Evolutionary conservation across 2,113 vertebrate genomes (phyloP), one percentile per base, ranked within the genome.

Genomic region (Apistogramma diplotaenia): DNA sequence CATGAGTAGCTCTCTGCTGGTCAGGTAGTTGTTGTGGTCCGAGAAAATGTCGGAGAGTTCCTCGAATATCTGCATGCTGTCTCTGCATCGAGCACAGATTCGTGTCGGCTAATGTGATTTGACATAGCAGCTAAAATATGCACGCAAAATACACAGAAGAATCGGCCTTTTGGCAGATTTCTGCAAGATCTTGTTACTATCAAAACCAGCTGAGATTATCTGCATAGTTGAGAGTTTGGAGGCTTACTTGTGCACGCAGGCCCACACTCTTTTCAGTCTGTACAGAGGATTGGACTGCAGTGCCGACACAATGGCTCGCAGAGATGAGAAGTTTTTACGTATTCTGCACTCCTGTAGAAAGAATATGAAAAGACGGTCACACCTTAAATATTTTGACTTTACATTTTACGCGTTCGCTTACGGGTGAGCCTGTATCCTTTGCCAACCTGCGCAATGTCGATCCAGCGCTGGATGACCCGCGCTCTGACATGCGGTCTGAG

Each of bases 11-110:
- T 98, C 96, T 79, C 98, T 95, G 70, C 96, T 98, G 78, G 97
- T 98, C 94, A 99, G 83, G 55, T 98, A 97, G 93, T 98, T 99
- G 92, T 98, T 96, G 18, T 97, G 96, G 79, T 98, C 97, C 0
- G 98, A 99, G 94, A 99, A 99, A 88, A 98, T 98, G 83, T 96
- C 97, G 0, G 97, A 98, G 74, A 99, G 95, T 74, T 99, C 98
- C 93, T 99, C 97, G 4, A 98, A 98, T 59, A 96, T 95, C 92
- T 96, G 93, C 94, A 96, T 96, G 74, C 94, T 94, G 82, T 99
- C 97, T 92, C 98, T 99, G 85, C 5, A 60, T 27, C 1, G 11
- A 54, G 11, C 51, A 81, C 16, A 88, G 58, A 55, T 51, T 74
- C 7, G 3, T 6, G 40, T 92, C 40, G 76, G 78, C 10, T 19